phyloP scores from a whole-genome alignment of 2,113 vertebrate species.

The Microtus pennsylvanicus region DNA sequence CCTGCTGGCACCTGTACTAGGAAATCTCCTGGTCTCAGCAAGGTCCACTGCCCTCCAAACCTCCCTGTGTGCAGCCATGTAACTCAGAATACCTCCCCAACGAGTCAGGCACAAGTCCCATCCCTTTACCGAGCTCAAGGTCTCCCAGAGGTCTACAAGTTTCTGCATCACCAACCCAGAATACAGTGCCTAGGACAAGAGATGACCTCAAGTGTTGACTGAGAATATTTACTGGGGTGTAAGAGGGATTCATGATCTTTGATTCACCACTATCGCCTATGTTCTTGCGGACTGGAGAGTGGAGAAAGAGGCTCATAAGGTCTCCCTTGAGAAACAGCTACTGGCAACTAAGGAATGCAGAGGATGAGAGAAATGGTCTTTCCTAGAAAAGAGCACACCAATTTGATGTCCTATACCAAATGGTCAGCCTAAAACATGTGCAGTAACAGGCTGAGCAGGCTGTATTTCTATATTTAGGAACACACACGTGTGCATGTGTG shows the following conservation, averaged over 20 bases:
- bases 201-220: neutral
- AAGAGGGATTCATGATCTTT: fast-evolving
- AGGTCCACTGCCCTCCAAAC: fast-evolving
- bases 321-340: neutral
- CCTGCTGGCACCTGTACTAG: fast-evolving
- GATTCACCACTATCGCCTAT: neutral
- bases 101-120: fast-evolving
- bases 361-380: neutral
- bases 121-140: too few relatives aligned
- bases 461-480: neutral
- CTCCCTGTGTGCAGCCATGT: fast-evolving
- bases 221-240: fast-evolving
- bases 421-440: neutral
- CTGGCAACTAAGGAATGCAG: neutral
- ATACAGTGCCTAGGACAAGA: neutral
- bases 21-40: fast-evolving
- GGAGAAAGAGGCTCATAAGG: neutral
- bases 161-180: neutral
- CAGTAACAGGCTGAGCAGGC: neutral
- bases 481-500: too few relatives aligned
- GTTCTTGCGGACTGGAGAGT: neutral
- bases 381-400: neutral
- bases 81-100: fast-evolving
- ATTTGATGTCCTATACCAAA: neutral
- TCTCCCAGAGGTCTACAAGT: neutral